Conservation (phyloP, 2,888 invertebrate species). For the Tuta absoluta region DNA sequence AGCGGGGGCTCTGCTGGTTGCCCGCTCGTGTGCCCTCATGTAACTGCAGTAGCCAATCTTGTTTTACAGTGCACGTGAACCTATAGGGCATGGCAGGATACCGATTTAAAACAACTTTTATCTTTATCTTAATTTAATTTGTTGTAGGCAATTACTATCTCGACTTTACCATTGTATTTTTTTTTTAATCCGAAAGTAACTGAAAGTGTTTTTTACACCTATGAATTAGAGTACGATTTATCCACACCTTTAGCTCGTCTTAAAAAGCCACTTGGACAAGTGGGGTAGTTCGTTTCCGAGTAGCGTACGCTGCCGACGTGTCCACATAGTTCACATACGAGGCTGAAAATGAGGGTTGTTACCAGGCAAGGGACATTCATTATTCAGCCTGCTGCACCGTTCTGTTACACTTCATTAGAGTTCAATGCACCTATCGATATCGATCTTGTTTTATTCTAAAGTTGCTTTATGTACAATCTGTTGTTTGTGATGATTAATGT, state of each 20-base stretch:
- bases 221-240: neutral
- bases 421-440: constrained; percentile 42
- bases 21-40: no score
- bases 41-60: no score
- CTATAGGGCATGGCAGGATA: no score
- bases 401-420: constrained; percentile 38
- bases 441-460: constrained; percentile 28
- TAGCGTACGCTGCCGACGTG: constrained; percentile 56
- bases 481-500: neutral
- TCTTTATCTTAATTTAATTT: no score
- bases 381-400: constrained; percentile 61
- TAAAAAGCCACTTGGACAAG: neutral
- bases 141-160: no score
- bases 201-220: neutral
- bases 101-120: no score
- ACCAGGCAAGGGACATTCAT: constrained; percentile 68
- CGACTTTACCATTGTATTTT: no score
- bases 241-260: neutral
- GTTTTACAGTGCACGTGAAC: no score
- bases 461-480: neutral
- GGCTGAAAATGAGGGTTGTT: constrained; percentile 45
- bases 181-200: no score
- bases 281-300: constrained; percentile 45
- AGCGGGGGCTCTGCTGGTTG: no score
- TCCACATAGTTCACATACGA: constrained; percentile 40